These are phyloP conservation scores for Pachycephus smyrnensis DNA, from an alignment of 2,888 invertebrate genomes.

Conservation along the genomic window DNA sequence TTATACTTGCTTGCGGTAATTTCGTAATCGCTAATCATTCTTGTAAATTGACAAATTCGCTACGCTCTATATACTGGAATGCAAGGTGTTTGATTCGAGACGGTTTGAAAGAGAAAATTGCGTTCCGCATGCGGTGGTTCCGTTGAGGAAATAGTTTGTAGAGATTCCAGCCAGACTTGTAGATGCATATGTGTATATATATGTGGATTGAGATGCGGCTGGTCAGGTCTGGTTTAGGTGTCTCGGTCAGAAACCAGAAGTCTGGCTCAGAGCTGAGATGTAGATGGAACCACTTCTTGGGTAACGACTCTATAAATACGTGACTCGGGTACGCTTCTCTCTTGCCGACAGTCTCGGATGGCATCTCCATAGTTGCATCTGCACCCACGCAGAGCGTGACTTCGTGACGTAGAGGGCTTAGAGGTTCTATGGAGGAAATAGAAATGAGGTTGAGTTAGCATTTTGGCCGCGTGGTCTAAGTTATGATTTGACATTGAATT, in stretches of 20 bases:
- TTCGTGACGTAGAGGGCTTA: background rate
- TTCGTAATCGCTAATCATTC: background rate
- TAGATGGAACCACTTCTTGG: conserved; percentile 30
- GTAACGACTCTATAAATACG: background rate
- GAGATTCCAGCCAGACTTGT: background rate
- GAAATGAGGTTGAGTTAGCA: background rate
- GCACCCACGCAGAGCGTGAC: background rate
- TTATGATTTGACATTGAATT: background rate
- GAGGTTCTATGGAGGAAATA: background rate
- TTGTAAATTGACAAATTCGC: background rate
- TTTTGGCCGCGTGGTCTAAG: background rate
- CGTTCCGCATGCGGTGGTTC: background rate
- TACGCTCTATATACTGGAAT: background rate
- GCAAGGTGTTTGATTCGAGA: background rate
- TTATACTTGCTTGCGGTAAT: background rate
- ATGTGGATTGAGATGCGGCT: background rate
- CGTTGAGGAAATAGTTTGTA: background rate
- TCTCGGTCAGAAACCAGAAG: background rate
- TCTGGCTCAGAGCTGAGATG: background rate
- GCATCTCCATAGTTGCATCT: background rate
- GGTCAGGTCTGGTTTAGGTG: background rate
- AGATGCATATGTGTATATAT: background rate
- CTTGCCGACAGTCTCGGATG: conserved; percentile 7
- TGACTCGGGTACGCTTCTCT: background rate
- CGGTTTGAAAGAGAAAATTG: background rate